Conservation (phyloP, 1,140 invertebrate genomes). For the Pentalonia nigronervosa region DNA sequence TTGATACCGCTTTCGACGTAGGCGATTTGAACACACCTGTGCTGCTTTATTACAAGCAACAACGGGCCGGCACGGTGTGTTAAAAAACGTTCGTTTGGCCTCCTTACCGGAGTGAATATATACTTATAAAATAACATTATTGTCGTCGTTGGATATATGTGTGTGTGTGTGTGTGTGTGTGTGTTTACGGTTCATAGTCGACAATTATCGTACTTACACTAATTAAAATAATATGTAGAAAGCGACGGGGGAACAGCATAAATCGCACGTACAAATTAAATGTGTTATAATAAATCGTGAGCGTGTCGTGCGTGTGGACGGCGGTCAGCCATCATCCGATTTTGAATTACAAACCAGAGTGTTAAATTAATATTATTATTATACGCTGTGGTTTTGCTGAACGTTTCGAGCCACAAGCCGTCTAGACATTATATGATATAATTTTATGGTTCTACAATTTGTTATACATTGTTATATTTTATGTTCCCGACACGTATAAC, state of each 20-base stretch:
- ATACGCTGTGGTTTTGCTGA: not conserved
- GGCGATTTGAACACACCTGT: not conserved
- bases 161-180: no score
- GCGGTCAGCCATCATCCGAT: not conserved
- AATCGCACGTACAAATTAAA: not conserved
- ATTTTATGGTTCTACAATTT: not conserved
- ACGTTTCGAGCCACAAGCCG: not conserved
- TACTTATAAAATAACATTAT: not conserved
- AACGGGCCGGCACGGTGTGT: not conserved
- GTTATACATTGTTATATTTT: not conserved
- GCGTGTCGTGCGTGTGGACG: not conserved
- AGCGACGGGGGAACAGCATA: not conserved
- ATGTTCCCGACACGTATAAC: not conserved
- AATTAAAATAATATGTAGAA: constrained; percentile 3
- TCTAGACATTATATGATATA: not conserved
- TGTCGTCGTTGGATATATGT: not conserved
- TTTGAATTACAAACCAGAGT: not conserved
- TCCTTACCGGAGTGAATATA: not conserved
- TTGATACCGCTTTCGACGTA: not conserved
- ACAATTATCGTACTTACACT: not conserved
- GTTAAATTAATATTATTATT: not conserved
- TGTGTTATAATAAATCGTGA: not conserved
- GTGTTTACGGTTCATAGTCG: not conserved
- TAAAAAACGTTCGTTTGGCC: not conserved
- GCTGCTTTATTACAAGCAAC: not conserved